phyloP scores from a whole-genome alignment of 1,140 invertebrate species.

The Leptinotarsa undecemlineata region DNA sequence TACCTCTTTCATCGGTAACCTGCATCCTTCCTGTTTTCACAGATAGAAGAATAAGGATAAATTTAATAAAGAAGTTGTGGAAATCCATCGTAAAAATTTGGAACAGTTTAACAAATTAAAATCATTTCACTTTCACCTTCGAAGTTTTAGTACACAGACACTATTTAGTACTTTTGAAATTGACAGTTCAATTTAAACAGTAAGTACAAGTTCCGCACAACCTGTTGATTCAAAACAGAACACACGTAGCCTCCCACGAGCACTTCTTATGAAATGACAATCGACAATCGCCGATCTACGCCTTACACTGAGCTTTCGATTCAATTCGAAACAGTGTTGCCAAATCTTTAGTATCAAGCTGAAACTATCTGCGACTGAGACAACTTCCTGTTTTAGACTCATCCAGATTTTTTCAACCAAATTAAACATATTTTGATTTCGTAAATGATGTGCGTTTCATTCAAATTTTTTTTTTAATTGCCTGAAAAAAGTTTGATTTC shows the following conservation, averaged over 20 bases:
- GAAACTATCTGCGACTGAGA: too few relatives aligned
- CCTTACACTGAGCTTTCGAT: neutral
- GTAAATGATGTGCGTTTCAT: too few relatives aligned
- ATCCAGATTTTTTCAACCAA: too few relatives aligned
- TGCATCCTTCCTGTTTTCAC: neutral
- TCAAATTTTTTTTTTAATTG: too few relatives aligned
- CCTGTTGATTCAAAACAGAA: slow-evolving; percentile 4
- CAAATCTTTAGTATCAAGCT: too few relatives aligned
- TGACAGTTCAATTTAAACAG: neutral
- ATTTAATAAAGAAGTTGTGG: neutral
- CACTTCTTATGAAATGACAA: neutral
- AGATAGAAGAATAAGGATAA: neutral
- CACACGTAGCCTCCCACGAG: neutral
- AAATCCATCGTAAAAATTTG: neutral
- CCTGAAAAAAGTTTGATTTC: too few relatives aligned
- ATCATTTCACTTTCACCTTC: neutral
- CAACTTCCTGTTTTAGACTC: too few relatives aligned
- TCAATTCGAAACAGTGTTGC: neutral
- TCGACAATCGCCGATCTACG: neutral
- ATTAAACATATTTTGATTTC: too few relatives aligned
- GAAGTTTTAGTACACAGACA: neutral
- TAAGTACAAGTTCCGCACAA: slow-evolving; percentile 4
- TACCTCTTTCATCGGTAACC: slow-evolving; percentile 5
- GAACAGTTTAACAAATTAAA: neutral
- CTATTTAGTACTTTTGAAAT: neutral